Evolutionary conservation across 2,888 invertebrate species (phyloP).

Genomic region (Shargacucullia verbasci): DNA sequence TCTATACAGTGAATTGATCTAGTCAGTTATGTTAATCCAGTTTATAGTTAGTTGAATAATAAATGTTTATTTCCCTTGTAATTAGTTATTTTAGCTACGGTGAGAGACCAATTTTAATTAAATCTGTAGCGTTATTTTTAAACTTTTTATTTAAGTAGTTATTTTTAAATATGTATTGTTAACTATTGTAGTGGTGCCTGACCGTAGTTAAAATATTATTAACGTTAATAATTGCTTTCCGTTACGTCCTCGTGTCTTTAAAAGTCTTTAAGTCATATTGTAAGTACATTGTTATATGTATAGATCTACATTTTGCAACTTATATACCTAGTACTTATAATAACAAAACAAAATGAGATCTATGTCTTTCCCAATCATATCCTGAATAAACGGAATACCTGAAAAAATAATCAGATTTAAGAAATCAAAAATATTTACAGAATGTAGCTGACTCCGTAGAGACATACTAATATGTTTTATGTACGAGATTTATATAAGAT

Average conservation of each 20-base stretch:
- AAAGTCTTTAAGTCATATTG: constrained; percentile 42
- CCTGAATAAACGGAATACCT: constrained; percentile 84
- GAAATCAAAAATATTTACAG: constrained; percentile 77
- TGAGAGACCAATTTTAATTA: constrained; percentile 33
- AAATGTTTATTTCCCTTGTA: constrained; percentile 45
- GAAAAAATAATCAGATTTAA: constrained; percentile 75
- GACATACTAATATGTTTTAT: constrained; percentile 69
- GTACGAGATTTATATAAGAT: constrained; percentile 80
- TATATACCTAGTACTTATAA: constrained; percentile 45
- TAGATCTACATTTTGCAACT: constrained; percentile 56
- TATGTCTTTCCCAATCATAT: constrained; percentile 75
- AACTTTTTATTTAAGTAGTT: constrained; percentile 33
- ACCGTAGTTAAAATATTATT: constrained; percentile 36
- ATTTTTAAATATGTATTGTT: constrained; percentile 37
- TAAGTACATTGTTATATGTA: constrained; percentile 53
- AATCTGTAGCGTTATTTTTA: constrained; percentile 49
- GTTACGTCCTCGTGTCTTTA: constrained; percentile 52
- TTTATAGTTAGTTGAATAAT: constrained; percentile 25
- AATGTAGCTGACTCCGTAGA: constrained; percentile 72
- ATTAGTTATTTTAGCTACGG: constrained; percentile 40
- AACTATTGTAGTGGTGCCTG: constrained; percentile 23
- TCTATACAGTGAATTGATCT: constrained; percentile 57
- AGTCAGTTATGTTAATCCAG: constrained; percentile 54
- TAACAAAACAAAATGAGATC: constrained; percentile 39
- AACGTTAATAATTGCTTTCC: constrained; percentile 50